phyloP scores from a whole-genome alignment of 2,888 invertebrate genomes.

The Cheilosia vulpina region DNA sequence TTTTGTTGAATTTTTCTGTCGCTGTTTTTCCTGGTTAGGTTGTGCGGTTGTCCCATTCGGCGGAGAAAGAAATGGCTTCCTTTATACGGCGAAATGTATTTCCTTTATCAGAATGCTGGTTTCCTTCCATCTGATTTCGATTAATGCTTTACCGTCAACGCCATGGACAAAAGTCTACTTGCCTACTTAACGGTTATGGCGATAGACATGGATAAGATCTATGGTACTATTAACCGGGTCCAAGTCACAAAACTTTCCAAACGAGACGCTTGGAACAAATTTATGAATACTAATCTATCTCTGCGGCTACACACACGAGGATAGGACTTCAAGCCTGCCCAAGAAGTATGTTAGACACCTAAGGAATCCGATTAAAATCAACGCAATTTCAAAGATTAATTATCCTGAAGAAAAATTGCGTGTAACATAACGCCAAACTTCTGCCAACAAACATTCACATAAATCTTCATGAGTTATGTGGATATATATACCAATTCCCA shows the following conservation, averaged over 20 bases:
- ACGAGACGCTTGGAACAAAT: constrained; percentile 6
- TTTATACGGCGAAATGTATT: too few species aligned
- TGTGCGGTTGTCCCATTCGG: too few species aligned
- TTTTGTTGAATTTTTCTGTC: too few species aligned
- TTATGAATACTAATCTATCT: constrained; percentile 19
- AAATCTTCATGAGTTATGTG: constrained; percentile 44
- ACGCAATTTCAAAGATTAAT: constrained; percentile 52
- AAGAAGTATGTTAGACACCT: constrained; percentile 28
- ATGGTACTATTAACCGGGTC: constrained; percentile 6
- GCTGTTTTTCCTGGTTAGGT: too few species aligned
- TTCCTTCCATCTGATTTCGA: too few species aligned
- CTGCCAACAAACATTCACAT: constrained; percentile 20
- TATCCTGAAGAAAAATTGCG: constrained; percentile 34
- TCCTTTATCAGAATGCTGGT: too few species aligned
- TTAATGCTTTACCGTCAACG: too few species aligned
- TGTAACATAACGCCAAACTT: constrained; percentile 19
- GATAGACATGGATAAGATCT: not conserved
- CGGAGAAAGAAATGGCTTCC: too few species aligned
- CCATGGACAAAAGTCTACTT: too few species aligned
- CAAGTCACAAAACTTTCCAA: constrained; percentile 1
- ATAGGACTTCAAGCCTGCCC: too few species aligned
- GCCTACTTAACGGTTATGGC: not conserved
- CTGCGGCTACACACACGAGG: not conserved
- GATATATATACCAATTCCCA: not conserved
- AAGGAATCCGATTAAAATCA: constrained; percentile 52